A percentile compares a stretch with the other conserved stretches of the same genome.
Evolutionary conservation across 2,113 vertebrate genomes (phyloP).

Genomic region (Heterochromis multidens): DNA sequence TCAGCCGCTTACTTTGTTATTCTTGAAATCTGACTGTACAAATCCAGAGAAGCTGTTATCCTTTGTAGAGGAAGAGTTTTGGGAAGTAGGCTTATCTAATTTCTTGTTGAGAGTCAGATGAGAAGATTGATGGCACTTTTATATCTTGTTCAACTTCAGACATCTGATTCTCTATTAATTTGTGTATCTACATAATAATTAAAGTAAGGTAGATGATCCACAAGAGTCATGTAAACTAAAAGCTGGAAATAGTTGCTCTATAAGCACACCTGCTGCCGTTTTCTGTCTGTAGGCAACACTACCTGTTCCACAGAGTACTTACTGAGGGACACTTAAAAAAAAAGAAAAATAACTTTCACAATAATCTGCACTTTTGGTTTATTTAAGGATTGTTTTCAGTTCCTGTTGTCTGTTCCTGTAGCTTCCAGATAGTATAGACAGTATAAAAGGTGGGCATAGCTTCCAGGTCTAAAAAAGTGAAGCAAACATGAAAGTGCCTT

Average conservation of each 20-base stretch:
- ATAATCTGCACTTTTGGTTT: too few relatives aligned
- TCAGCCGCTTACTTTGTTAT: not conserved
- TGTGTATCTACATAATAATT: not conserved
- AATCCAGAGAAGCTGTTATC: not conserved
- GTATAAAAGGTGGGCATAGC: too few relatives aligned
- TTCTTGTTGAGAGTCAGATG: not conserved
- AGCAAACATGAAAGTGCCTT: too few relatives aligned
- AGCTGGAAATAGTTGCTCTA: not conserved
- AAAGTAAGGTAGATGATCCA: not conserved
- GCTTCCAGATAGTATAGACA: too few relatives aligned
- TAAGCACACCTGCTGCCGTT: not conserved
- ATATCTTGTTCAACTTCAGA: not conserved
- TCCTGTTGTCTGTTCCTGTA: too few relatives aligned
- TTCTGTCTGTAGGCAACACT: not conserved
- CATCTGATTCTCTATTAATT: not conserved
- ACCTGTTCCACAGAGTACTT: not conserved
- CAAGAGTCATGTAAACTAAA: not conserved
- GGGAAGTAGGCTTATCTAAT: not conserved
- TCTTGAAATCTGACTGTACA: not conserved
- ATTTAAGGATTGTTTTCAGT: too few relatives aligned
- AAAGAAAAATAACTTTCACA: not conserved
- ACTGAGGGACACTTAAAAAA: not conserved
- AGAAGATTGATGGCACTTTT: not conserved
- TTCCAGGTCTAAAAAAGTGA: too few relatives aligned
- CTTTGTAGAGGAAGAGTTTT: not conserved